A percentile compares a stretch with the other conserved stretches of the same genome.
These are phyloP conservation scores for Metalampra italica DNA, from an alignment of 2,888 invertebrate species.

Conservation along the genomic window DNA sequence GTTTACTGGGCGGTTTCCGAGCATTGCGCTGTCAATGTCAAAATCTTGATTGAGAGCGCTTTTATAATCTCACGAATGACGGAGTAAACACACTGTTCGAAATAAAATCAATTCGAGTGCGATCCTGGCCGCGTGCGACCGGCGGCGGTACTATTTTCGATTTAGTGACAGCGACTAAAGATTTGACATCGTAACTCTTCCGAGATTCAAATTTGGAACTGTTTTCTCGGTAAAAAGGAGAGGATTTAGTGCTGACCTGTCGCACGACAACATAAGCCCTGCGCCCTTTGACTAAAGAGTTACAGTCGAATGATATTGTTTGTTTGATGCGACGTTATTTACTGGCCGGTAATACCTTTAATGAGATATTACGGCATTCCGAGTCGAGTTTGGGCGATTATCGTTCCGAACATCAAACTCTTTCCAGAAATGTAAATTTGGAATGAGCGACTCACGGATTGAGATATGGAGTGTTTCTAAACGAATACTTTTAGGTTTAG, in stretches of 20 bases:
- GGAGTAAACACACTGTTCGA: slow-evolving; percentile 41
- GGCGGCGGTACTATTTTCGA: slow-evolving; percentile 53
- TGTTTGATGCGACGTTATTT: slow-evolving; percentile 42
- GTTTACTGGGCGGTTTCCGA: slow-evolving; percentile 30
- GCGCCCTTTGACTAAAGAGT: slow-evolving; percentile 31
- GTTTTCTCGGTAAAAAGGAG: slow-evolving; percentile 28
- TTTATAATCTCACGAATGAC: slow-evolving; percentile 47
- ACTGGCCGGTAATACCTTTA: slow-evolving; percentile 47
- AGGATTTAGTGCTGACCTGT: slow-evolving; percentile 27
- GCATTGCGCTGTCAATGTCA: slow-evolving; percentile 48
- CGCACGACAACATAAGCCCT: slow-evolving; percentile 37
- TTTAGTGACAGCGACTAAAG: slow-evolving; percentile 51
- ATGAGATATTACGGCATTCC: slow-evolving; percentile 72
- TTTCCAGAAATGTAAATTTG: slow-evolving; percentile 73
- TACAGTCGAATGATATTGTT: slow-evolving; percentile 34
- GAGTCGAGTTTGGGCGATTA: slow-evolving; percentile 54
- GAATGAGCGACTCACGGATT: slow-evolving; percentile 56
- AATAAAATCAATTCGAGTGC: slow-evolving; percentile 34
- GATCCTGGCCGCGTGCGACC: slow-evolving; percentile 26
- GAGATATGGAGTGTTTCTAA: slow-evolving; percentile 63
- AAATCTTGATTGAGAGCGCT: slow-evolving; percentile 51
- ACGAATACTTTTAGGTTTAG: slow-evolving; percentile 57
- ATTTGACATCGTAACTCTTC: slow-evolving; percentile 69
- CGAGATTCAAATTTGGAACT: slow-evolving; percentile 64
- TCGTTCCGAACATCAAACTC: slow-evolving; percentile 68